phyloP scores from a whole-genome alignment of 2,797 vertebrate species.

The Takifugu ocellatus region DNA sequence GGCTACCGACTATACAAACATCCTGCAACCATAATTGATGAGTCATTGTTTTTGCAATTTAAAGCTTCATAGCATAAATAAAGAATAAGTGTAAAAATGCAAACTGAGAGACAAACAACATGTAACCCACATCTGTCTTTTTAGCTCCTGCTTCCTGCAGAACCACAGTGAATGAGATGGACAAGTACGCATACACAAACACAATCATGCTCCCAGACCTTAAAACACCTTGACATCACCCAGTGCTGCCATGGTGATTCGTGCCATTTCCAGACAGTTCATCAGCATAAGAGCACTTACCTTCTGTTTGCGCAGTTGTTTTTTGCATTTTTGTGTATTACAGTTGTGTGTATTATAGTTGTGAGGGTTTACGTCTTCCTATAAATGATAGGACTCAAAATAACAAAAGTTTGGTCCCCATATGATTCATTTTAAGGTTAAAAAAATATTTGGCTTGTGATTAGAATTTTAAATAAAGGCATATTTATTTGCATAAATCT shows the following conservation, averaged over 20 bases:
- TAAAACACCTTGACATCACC: conserved; percentile 32
- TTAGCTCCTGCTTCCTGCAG: neutral
- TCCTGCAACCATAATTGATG: neutral
- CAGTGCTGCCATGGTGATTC: conserved; percentile 36
- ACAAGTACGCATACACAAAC: conserved; percentile 4
- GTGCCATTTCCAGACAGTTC: conserved; percentile 26
- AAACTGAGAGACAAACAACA: conserved; percentile 8
- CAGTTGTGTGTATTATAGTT: neutral
- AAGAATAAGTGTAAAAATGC: conserved; percentile 2
- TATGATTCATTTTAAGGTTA: no score
- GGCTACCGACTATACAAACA: neutral
- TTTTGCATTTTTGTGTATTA: conserved; percentile 7
- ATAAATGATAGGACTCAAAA: neutral
- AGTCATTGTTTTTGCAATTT: neutral
- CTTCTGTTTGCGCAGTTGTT: conserved; percentile 28
- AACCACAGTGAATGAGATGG: conserved; percentile 14
- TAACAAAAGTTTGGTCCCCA: no score
- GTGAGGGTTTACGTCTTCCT: neutral
- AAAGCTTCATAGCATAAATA: neutral
- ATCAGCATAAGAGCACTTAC: conserved; percentile 40
- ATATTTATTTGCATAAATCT: no score
- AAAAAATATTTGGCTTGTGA: no score
- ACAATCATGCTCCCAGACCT: conserved; percentile 2
- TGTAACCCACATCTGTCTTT: conserved; percentile 10
- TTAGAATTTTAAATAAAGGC: no score